Percentiles rank a stretch among this genome's conserved stretches.
These are phyloP conservation scores for Ophion obscuratus DNA, from an alignment of 2,888 invertebrate species.

Conservation along the genomic window DNA sequence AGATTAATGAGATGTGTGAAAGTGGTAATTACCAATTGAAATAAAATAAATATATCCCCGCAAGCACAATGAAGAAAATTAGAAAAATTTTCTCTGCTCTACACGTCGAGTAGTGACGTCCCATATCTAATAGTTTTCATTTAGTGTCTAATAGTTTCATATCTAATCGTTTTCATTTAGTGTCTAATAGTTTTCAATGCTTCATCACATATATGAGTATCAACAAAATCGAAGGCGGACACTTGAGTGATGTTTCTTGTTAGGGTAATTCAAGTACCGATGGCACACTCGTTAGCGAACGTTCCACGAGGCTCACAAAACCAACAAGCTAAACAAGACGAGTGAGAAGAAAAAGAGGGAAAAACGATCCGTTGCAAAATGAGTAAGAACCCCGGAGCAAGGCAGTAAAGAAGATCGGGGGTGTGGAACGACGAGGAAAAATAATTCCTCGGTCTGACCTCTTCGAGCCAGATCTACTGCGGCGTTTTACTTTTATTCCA, in stretches of 20 bases:
- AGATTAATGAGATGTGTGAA: too few relatives aligned
- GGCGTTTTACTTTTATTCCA: slow-evolving; percentile 42
- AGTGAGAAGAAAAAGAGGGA: slow-evolving; percentile 2
- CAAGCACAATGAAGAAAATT: too few relatives aligned
- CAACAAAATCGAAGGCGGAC: too few relatives aligned
- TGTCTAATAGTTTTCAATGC: too few relatives aligned
- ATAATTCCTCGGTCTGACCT: slow-evolving; percentile 53
- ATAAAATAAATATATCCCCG: too few relatives aligned
- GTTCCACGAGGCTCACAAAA: slow-evolving; percentile 21
- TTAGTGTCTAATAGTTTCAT: too few relatives aligned
- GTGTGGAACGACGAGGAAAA: slow-evolving; percentile 1
- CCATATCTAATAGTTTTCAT: too few relatives aligned
- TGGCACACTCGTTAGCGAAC: slow-evolving; percentile 68
- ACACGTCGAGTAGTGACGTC: too few relatives aligned
- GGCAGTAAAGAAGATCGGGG: background rate
- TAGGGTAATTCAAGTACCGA: slow-evolving; percentile 72
- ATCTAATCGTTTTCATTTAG: too few relatives aligned
- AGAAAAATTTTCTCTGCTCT: too few relatives aligned
- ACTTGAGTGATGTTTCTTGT: slow-evolving; percentile 16
- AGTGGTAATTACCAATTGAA: too few relatives aligned
- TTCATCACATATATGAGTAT: too few relatives aligned
- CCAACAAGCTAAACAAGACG: slow-evolving; percentile 8
- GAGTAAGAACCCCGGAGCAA: background rate
- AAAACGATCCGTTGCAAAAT: slow-evolving; percentile 12
- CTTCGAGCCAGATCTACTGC: slow-evolving; percentile 35